A percentile compares a stretch with the other conserved stretches of the same genome.
phyloP scores from a whole-genome alignment of 37 sponge, comb jelly and placozoan species.

The Ephydatia muelleri region DNA sequence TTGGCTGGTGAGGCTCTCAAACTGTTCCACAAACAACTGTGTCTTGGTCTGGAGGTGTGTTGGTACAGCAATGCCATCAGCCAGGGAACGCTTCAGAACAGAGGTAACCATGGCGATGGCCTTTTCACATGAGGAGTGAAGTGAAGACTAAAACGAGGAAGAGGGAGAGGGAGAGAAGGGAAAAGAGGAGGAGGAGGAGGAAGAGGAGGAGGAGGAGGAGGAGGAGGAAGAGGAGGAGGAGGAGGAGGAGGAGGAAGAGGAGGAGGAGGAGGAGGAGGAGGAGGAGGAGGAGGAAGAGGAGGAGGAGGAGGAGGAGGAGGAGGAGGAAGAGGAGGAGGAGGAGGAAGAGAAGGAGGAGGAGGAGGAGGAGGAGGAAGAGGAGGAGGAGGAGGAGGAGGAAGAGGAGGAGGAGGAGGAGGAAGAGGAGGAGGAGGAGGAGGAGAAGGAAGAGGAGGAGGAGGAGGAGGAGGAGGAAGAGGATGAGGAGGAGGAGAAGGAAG shows the following conservation, averaged over 20 bases:
- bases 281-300: background rate
- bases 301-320: background rate
- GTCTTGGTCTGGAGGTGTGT: constrained; percentile 5
- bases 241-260: constrained; percentile 2
- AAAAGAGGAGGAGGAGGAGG: background rate
- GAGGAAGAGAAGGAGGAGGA: too few relatives aligned
- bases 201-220: background rate
- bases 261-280: background rate
- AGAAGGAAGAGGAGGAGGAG: background rate
- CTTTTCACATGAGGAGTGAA: constrained; percentile 18
- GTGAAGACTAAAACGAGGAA: background rate
- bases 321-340: too few relatives aligned
- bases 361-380: constrained; percentile 2
- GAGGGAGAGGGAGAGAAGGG: background rate
- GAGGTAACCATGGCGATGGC: constrained; percentile 1
- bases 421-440: background rate
- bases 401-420: background rate
- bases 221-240: background rate
- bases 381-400: background rate
- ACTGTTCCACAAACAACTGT: background rate
- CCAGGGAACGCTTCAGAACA: constrained; percentile 3
- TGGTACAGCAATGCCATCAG: constrained; percentile 11
- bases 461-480: background rate
- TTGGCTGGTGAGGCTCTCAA: background rate
- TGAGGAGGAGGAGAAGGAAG: background rate